phyloP scores from a whole-genome alignment of 2,888 invertebrate genomes.

The Ophion ventricosus region DNA sequence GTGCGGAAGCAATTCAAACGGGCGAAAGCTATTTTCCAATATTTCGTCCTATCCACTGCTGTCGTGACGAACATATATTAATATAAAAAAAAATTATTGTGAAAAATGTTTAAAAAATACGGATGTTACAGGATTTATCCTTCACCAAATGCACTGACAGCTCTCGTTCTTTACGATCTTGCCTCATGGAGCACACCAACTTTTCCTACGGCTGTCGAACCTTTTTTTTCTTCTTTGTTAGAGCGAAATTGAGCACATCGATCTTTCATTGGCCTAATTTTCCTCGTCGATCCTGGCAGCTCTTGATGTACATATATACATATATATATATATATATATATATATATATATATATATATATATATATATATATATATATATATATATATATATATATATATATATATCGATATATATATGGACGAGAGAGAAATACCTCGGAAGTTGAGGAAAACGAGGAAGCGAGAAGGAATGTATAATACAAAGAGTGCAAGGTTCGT shows the following conservation, averaged over 20 bases:
- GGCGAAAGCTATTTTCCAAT: too few relatives aligned
- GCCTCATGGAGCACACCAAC: background rate
- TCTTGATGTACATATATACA: background rate
- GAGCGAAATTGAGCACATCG: slow-evolving; percentile 25
- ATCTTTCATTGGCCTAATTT: slow-evolving; percentile 42
- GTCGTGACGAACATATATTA: too few relatives aligned
- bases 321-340: background rate
- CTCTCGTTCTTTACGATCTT: background rate
- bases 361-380: background rate
- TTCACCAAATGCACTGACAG: background rate
- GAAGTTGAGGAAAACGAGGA: slow-evolving; percentile 65
- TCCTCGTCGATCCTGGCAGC: slow-evolving; percentile 30
- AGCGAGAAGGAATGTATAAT: slow-evolving; percentile 15
- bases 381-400: background rate
- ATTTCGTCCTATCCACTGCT: too few relatives aligned
- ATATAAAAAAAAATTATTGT: background rate
- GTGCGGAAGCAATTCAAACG: too few relatives aligned
- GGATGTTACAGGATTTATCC: background rate
- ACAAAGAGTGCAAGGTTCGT: slow-evolving; percentile 24
- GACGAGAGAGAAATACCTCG: slow-evolving; percentile 2
- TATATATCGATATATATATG: background rate
- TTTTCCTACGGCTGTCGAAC: background rate
- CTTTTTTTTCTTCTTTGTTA: background rate
- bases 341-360: background rate
- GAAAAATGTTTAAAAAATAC: background rate